phyloP scores from a whole-genome alignment of 30 jellyfish, hydroid and myxozoan genomes.

The Catostylus mosaicus region DNA sequence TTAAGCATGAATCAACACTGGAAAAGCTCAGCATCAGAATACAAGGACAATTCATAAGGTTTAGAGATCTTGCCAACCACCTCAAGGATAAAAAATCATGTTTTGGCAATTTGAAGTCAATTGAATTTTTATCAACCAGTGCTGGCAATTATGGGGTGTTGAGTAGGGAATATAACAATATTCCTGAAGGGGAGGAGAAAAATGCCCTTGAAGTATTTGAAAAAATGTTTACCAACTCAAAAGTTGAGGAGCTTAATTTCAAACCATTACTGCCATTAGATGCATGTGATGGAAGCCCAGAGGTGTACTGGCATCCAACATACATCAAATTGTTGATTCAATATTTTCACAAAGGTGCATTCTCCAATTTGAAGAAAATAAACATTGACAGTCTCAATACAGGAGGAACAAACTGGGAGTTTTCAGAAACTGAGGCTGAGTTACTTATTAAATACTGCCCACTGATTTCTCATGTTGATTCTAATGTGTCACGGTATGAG shows the following conservation, averaged over 20 bases:
- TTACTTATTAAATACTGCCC: conserved; percentile 3
- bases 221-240: background rate
- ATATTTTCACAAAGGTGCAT: conserved; percentile 1
- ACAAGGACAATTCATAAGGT: background rate
- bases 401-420: background rate
- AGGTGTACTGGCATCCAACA: background rate
- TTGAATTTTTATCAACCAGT: conserved; percentile 7
- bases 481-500: background rate
- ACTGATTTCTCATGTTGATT: conserved; percentile 8
- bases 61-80: background rate
- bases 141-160: background rate
- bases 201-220: background rate
- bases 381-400: conserved; percentile 11
- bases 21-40: conserved; percentile 18
- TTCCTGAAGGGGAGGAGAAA: background rate
- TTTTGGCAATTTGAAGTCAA: conserved; percentile 1
- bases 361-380: conserved; percentile 24
- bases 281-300: background rate
- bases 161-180: background rate
- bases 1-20: conserved; percentile 21
- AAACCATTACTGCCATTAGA: background rate
- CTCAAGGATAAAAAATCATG: background rate
- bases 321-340: background rate
- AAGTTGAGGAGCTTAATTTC: conserved; percentile 5
- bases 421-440: conserved; percentile 5